Evolutionary conservation across 1,140 invertebrate species (phyloP).

Genomic region (Lepeophtheirus salmonis): DNA sequence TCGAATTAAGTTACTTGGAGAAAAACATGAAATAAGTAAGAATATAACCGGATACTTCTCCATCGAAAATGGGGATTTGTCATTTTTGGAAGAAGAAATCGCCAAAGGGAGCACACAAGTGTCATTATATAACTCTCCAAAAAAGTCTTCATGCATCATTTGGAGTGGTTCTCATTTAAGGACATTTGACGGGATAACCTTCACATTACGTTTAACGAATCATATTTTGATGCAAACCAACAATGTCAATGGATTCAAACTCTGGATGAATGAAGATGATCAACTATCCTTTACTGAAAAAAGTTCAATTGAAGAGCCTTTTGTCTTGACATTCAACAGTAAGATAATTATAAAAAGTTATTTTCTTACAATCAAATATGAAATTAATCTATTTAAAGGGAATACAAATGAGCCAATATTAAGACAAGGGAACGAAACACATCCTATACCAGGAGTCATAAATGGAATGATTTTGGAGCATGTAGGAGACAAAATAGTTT

Average conservation of each 20-base stretch:
- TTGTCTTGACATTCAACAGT: neutral
- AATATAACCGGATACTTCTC: neutral
- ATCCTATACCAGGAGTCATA: neutral
- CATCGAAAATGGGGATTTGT: neutral
- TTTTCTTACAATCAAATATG: neutral
- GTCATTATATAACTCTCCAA: neutral
- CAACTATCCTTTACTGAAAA: neutral
- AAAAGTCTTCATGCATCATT: conserved; percentile 2
- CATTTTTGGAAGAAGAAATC: neutral
- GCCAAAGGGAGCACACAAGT: neutral
- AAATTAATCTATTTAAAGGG: neutral
- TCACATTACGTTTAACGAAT: neutral
- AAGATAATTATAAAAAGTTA: neutral
- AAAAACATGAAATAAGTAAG: neutral
- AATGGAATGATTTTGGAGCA: conserved; percentile 2
- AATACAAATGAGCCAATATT: neutral
- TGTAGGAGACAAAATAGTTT: neutral
- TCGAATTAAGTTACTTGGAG: neutral
- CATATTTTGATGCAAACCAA: neutral
- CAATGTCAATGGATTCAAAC: neutral
- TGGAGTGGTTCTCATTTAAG: neutral
- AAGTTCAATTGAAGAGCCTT: neutral
- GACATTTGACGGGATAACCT: conserved; percentile 1
- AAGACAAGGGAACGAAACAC: neutral
- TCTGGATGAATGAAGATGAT: neutral